phyloP scores from a whole-genome alignment of 2,797 vertebrate species.

The Megalops cyprinoides region DNA sequence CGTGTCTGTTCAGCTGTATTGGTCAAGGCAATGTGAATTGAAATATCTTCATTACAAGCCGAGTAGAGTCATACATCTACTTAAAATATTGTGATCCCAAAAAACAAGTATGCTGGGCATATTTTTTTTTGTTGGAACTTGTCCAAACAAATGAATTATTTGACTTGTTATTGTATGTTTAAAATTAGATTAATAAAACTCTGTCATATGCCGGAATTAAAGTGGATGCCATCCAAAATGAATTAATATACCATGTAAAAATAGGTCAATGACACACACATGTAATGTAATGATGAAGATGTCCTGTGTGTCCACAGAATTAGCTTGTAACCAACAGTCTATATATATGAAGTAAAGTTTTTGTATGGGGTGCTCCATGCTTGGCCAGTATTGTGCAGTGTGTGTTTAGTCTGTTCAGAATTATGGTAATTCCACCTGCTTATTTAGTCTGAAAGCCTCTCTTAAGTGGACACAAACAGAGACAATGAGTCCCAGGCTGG shows the following conservation, averaged over 20 bases:
- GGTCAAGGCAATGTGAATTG: too few species aligned
- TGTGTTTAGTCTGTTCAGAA: too few species aligned
- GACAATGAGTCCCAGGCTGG: not conserved
- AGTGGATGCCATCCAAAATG: not conserved
- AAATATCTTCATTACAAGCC: too few species aligned
- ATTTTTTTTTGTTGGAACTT: too few species aligned
- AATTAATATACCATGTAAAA: not conserved
- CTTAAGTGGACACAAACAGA: too few species aligned
- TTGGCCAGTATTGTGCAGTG: too few species aligned
- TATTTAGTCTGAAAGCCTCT: too few species aligned
- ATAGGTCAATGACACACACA: not conserved
- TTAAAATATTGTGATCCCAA: too few species aligned
- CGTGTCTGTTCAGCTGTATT: too few species aligned
- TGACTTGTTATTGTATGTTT: not conserved
- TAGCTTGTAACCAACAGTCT: not conserved
- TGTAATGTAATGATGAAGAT: not conserved
- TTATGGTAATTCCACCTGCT: too few species aligned
- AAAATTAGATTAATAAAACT: slow-evolving; percentile 13
- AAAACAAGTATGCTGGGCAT: not conserved
- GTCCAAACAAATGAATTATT: not conserved
- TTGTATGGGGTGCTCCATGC: too few species aligned
- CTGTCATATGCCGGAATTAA: not conserved
- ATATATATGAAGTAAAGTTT: not conserved
- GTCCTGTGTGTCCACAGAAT: not conserved
- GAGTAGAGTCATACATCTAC: too few species aligned